A percentile compares a stretch with the other conserved stretches of the same genome.
These are phyloP conservation scores for Podargus strigoides DNA, from an alignment of 2,797 vertebrate genomes.

Conservation along the genomic window DNA sequence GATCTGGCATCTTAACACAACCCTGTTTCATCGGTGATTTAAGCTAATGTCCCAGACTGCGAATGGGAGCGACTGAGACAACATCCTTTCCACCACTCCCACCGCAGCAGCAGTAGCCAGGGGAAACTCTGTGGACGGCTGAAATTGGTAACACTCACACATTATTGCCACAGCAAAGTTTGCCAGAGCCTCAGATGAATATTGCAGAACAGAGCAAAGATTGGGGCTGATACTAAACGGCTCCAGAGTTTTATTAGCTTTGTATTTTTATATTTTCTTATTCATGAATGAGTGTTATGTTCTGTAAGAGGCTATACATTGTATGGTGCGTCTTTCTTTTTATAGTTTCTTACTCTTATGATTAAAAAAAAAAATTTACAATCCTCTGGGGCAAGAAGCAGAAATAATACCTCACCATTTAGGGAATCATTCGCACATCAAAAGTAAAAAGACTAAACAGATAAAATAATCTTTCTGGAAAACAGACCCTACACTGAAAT, in stretches of 20 bases:
- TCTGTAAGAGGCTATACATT: not conserved
- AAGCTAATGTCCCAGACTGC: not conserved
- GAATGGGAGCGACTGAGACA: not conserved
- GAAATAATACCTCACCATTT: slow-evolving; percentile 45
- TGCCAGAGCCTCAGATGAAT: not conserved
- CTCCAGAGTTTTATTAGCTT: not conserved
- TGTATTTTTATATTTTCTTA: not conserved
- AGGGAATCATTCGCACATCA: slow-evolving; percentile 27
- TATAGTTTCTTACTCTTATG: slow-evolving; percentile 7
- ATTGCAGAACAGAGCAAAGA: not conserved
- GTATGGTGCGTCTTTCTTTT: not conserved
- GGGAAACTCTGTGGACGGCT: not conserved
- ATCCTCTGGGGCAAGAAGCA: slow-evolving; percentile 1
- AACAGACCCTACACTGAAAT: not conserved
- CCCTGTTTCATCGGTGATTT: not conserved
- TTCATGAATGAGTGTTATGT: not conserved
- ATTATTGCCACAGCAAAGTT: not conserved
- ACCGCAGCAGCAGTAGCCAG: not conserved
- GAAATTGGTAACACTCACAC: not conserved
- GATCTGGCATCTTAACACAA: not conserved
- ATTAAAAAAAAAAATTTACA: not conserved
- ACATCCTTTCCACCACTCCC: not conserved
- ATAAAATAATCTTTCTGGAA: slow-evolving; percentile 28
- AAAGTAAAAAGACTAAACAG: slow-evolving; percentile 30
- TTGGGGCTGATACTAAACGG: not conserved